These are phyloP conservation scores for Nowickia ferox DNA, from an alignment of 2,888 invertebrate genomes.

Conservation along the genomic window DNA sequence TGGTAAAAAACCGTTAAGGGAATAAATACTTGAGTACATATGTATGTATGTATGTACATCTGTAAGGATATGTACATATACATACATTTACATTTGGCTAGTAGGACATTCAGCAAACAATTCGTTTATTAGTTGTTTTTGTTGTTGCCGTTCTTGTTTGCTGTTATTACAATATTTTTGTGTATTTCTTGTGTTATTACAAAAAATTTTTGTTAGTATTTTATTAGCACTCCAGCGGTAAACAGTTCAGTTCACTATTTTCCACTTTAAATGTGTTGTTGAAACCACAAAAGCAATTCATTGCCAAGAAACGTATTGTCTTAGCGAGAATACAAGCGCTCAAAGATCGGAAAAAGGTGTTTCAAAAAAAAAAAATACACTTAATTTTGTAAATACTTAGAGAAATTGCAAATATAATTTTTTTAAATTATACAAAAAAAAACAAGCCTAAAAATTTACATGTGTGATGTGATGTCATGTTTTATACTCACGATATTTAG, in stretches of 20 bases:
- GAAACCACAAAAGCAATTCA: slow-evolving; percentile 19
- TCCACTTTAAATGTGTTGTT: slow-evolving; percentile 35
- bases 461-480: slow-evolving; percentile 45
- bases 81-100: slow-evolving; percentile 49
- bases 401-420: background rate
- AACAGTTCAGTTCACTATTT: slow-evolving; percentile 59
- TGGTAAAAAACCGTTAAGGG: slow-evolving; percentile 54
- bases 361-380: background rate
- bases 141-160: slow-evolving; percentile 9
- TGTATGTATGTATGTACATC: background rate
- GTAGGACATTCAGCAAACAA: slow-evolving; percentile 63
- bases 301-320: slow-evolving; percentile 31
- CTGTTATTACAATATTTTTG: slow-evolving; percentile 43
- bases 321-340: background rate
- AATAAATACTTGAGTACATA: slow-evolving; percentile 25
- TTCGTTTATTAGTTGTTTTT: slow-evolving; percentile 55
- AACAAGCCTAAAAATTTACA: background rate
- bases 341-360: background rate
- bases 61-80: background rate
- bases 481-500: background rate
- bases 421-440: background rate
- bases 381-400: slow-evolving; percentile 18
- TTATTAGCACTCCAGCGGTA: slow-evolving; percentile 69
- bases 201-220: slow-evolving; percentile 68
- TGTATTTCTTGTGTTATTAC: slow-evolving; percentile 57